Evolutionary conservation across 1,140 invertebrate species (phyloP).

Genomic region (Bombus affinis): DNA sequence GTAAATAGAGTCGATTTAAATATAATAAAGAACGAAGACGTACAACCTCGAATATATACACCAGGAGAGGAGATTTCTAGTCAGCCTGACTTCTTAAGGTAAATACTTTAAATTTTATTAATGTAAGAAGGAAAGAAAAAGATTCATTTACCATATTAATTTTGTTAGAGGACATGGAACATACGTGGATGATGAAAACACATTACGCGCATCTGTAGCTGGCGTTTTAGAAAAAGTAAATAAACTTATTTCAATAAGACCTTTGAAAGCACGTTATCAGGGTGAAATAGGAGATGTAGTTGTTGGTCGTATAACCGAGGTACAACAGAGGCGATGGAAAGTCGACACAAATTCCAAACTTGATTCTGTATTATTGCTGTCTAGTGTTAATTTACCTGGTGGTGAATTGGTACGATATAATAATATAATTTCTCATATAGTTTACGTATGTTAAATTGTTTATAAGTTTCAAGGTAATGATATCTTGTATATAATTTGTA

Average conservation of each 20-base stretch:
- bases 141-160: conserved; percentile 43
- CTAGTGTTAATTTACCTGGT: conserved; percentile 98
- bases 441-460: neutral
- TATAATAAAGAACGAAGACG: conserved; percentile 83
- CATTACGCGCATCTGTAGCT: conserved; percentile 95
- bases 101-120: conserved; percentile 55
- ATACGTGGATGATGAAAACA: conserved; percentile 90
- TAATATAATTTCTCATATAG: neutral
- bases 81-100: conserved; percentile 94
- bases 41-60: conserved; percentile 88
- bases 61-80: conserved; percentile 93
- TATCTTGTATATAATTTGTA: conserved; percentile 74
- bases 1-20: conserved; percentile 81
- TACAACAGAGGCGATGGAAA: conserved; percentile 96
- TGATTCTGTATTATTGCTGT: conserved; percentile 94
- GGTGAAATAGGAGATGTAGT: conserved; percentile 99
- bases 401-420: conserved; percentile 92
- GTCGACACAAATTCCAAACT: conserved; percentile 96
- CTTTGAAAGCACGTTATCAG: conserved; percentile 94
- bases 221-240: conserved; percentile 97
- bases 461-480: neutral
- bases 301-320: conserved; percentile 95
- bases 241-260: conserved; percentile 95
- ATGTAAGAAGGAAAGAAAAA: conserved; percentile 25
- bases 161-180: conserved; percentile 96